Evolutionary conservation across 2,113 vertebrate species (phyloP).

Genomic region (Dipodomys merriami): DNA sequence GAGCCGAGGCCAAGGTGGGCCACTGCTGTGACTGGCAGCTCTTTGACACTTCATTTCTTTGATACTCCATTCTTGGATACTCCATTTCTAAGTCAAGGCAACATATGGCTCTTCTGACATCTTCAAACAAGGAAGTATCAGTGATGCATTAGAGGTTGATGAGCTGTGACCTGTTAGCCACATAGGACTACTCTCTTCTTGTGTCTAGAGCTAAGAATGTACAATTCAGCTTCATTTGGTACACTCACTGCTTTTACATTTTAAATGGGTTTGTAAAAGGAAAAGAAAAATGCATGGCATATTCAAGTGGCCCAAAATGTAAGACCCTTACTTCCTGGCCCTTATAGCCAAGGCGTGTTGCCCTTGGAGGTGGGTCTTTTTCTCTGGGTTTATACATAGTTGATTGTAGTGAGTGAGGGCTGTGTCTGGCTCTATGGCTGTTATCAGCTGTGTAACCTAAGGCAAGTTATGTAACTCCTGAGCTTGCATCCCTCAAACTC

Average conservation of each 20-base stretch:
- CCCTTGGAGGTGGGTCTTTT: neutral
- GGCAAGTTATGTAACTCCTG: neutral
- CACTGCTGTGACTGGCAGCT: neutral
- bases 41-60: neutral
- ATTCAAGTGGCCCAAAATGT: neutral
- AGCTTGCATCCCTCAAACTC: neutral
- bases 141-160: neutral
- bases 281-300: neutral
- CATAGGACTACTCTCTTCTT: neutral
- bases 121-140: neutral
- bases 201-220: neutral
- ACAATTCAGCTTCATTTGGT: neutral
- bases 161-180: neutral
- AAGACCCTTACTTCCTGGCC: neutral
- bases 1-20: neutral
- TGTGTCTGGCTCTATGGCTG: neutral
- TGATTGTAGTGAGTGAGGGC: neutral
- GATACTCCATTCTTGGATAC: no score
- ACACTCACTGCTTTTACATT: neutral
- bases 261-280: neutral
- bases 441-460: neutral
- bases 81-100: neutral
- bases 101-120: neutral
- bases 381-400: neutral
- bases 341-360: neutral